These are phyloP conservation scores for Tadarida brasiliensis DNA, from an alignment of 2,797 vertebrate species.

Conservation along the genomic window DNA sequence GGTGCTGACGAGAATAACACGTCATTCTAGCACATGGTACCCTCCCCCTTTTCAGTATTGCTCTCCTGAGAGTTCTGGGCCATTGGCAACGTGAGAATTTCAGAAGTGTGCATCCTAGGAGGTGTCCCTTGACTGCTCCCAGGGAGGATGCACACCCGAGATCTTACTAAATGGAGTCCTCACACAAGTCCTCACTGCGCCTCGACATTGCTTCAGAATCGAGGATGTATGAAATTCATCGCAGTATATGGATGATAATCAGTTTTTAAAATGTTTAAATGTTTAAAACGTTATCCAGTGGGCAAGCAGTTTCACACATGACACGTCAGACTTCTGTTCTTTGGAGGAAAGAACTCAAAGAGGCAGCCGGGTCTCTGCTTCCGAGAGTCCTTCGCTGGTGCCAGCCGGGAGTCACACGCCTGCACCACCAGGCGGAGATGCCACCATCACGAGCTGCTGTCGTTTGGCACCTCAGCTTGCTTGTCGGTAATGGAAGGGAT, in stretches of 20 bases:
- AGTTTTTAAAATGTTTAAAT: background rate
- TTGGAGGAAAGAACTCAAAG: background rate
- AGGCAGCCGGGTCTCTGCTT: background rate
- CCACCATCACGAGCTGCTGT: background rate
- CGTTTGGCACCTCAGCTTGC: background rate
- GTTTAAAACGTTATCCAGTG: background rate
- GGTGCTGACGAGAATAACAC: background rate
- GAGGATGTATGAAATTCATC: background rate
- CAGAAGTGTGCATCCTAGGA: background rate
- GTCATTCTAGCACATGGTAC: accelerated
- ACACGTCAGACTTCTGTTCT: background rate
- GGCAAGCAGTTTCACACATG: background rate
- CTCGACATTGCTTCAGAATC: background rate
- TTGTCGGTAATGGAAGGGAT: background rate
- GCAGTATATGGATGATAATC: background rate
- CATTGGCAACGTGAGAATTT: background rate
- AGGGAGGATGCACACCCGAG: background rate
- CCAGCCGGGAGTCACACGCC: background rate
- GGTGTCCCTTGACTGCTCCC: background rate
- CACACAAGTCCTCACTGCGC: too few relatives aligned
- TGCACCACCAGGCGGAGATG: too few relatives aligned
- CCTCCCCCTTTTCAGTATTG: background rate
- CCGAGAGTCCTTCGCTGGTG: background rate
- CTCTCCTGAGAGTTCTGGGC: background rate
- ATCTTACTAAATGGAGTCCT: background rate